Conservation (phyloP, 92 coral and sea anemone species). For the Palythoa caribaeorum region DNA sequence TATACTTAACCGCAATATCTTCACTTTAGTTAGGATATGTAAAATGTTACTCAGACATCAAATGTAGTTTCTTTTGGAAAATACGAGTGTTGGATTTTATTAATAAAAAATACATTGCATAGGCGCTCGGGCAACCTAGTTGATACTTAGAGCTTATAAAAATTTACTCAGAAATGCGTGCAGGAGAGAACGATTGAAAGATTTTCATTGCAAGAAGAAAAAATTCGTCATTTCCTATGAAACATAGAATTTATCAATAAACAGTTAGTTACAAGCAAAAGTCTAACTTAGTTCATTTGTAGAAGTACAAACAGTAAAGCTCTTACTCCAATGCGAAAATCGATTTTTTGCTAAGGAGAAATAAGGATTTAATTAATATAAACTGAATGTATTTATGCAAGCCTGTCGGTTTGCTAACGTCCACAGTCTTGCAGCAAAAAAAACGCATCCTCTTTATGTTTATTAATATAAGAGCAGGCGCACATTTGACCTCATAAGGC, state of each 20-base stretch:
- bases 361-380: too few species aligned
- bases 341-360: not conserved
- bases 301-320: not conserved
- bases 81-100: not conserved
- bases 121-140: conserved; percentile 2
- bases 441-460: not conserved
- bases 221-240: not conserved
- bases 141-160: not conserved
- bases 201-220: not conserved
- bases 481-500: too few species aligned
- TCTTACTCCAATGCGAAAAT: not conserved
- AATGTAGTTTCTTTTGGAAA: not conserved
- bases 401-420: not conserved
- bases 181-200: not conserved
- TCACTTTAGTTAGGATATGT: conserved; percentile 1
- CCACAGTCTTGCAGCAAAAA: too few species aligned
- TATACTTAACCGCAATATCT: not conserved
- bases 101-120: not conserved
- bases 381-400: not conserved
- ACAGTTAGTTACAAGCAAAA: not conserved
- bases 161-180: not conserved
- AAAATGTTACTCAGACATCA: not conserved
- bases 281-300: not conserved
- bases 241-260: not conserved
- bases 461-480: not conserved